Base-by-base conservation (phyloP, 2,888 invertebrate species). In the Argyra leucocephala region DNA sequence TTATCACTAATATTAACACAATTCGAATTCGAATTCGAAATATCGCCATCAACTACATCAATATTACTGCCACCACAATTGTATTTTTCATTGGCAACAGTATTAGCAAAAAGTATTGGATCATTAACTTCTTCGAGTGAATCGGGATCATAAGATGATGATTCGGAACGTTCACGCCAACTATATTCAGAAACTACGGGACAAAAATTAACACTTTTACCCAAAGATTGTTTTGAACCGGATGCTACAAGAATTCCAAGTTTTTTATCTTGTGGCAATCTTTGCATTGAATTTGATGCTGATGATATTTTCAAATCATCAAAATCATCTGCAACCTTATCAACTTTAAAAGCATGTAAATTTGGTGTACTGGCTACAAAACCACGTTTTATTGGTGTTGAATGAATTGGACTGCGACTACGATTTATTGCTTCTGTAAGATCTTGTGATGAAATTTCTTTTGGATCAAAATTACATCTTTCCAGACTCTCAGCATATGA, bases 171-270 rank as follows among this genome's bases (percentile, higher is more conserved):
- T 72, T 89, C 88, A 70, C 86, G 83, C 89, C 90, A 91, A 75
- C 88, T 88, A 67, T 90, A 88, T 79, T 90, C 89, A 62, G 88
- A 87, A 18, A 91, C 89, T 64, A 90, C 86, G 4, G 90, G 90
- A 71, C 88, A 89, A 76, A 91, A 91, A 73, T 89, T 89, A 31
- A 91, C 90, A 63, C 88, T 89, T 73, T 84, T 84, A 70, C 76
- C 74, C 36, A 79, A 75, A 1, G 79, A 79, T 5, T 73, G 74
- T 0, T 78, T 72, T 3, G 79, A 79, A 0, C 77, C 76, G 0
- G 74, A 71, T 0, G 77, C 73, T 24, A 78, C 22, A 0, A 79
- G 66, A n/a, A 79, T 79, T 15, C 78, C 78, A 64, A 77, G 80
- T 74, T 74, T 83, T 77, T 71, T 84, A 78, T 71, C 84, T 71